Evolutionary conservation across 1,140 invertebrate species (phyloP).

Genomic region (Pogonomyrmex californicus): DNA sequence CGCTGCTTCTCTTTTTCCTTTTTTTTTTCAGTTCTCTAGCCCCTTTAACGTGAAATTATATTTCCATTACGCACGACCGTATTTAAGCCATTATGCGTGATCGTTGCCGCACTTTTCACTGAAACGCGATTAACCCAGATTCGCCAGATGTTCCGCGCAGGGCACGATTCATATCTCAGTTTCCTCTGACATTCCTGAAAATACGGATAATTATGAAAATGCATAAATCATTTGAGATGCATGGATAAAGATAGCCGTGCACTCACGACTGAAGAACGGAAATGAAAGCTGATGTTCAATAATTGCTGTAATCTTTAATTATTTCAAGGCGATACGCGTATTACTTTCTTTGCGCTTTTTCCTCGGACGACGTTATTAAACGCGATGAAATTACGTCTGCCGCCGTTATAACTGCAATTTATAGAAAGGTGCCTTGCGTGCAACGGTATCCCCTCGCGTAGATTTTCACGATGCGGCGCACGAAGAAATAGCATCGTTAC

Average conservation of each 20-base stretch:
- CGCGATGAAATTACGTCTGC: constrained; percentile 34
- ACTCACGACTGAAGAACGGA: background rate
- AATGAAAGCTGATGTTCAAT: constrained; percentile 35
- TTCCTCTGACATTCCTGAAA: constrained; percentile 70
- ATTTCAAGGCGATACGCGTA: constrained; percentile 23
- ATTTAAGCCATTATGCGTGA: constrained; percentile 76
- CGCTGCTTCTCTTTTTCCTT: constrained; percentile 15
- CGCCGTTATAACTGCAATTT: constrained; percentile 52
- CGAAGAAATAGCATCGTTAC: constrained; percentile 56
- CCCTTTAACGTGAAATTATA: constrained; percentile 75
- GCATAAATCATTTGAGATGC: constrained; percentile 57
- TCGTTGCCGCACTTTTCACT: constrained; percentile 74
- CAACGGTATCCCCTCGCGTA: constrained; percentile 17
- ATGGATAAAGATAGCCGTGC: constrained; percentile 28
- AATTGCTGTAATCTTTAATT: constrained; percentile 47
- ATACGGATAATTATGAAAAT: constrained; percentile 60
- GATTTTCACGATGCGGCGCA: constrained; percentile 32
- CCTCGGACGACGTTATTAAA: constrained; percentile 42
- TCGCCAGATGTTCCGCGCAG: constrained; percentile 67
- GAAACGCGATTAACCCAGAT: constrained; percentile 76
- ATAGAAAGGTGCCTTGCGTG: constrained; percentile 41
- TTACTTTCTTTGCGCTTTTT: background rate
- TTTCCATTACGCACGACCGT: constrained; percentile 77
- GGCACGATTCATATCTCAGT: constrained; percentile 70
- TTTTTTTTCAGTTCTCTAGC: constrained; percentile 51